Conservation (phyloP, 1,140 invertebrate species). For the Hypsibius dujardini region DNA sequence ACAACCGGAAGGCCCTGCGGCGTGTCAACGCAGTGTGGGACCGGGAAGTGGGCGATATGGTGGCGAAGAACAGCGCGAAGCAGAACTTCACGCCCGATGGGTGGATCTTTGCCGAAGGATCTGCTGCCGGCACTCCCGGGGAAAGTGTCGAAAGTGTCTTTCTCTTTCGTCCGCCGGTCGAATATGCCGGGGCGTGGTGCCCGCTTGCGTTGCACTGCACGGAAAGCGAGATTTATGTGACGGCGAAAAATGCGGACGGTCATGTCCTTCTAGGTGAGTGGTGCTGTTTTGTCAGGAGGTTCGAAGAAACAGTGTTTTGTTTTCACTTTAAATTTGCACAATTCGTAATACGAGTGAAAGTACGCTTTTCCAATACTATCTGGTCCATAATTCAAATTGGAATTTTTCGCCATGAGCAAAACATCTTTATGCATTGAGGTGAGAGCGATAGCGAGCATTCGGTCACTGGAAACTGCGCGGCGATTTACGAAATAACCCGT, state of each 20-base stretch:
- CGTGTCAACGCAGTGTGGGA: constrained; percentile 12
- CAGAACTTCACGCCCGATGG: background rate
- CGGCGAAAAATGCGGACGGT: background rate
- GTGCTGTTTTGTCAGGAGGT: no score
- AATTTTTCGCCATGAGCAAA: no score
- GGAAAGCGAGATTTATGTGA: background rate
- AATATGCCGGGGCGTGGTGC: background rate
- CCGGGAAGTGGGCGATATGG: background rate
- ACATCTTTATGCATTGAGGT: no score
- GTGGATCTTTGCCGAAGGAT: background rate
- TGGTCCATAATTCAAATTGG: no score
- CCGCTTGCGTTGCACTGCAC: background rate
- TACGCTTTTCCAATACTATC: no score
- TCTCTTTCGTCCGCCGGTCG: background rate
- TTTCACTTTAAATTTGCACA: no score
- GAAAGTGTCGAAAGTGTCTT: background rate
- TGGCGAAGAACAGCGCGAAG: background rate
- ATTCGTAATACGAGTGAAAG: no score
- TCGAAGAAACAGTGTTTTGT: no score
- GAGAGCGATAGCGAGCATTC: no score
- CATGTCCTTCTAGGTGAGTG: background rate
- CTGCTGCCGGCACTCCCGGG: background rate
- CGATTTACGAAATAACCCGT: no score
- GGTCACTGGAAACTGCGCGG: no score
- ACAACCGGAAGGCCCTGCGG: background rate